Base-by-base conservation (phyloP, 2,113 vertebrate genomes). In the Oreochromis aureus region DNA sequence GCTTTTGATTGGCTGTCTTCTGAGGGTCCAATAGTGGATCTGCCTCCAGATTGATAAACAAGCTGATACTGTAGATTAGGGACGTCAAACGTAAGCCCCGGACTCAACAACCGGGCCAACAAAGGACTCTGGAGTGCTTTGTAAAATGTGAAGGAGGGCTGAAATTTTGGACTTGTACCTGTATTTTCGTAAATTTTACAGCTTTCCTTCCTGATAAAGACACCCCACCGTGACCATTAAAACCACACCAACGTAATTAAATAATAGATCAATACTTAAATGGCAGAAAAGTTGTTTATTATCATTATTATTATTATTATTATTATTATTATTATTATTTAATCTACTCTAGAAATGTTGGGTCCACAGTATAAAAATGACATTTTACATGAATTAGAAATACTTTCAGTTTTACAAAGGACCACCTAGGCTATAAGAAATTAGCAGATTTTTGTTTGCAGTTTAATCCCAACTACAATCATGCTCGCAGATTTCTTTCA, bases 1-100 rank as follows among this genome's bases (percentile, higher is more conserved):
- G 32, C n/a, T 81, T 39, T 3, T 86, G 83, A 92, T 93, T 93
- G 92, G 93, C 16, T 84, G 19, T 46, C 9, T 46, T 48, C 41
- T 46, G 41, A 46, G 16, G 10, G 24, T 32, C 82, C 85, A 93
- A 83, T 91, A 5, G 59, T 2, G 4, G 5, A 5, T 6, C 13
- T 18, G 48, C 6, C 15, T 87, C 54, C 22, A 39, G 2, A 13
- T 18, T 6, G 27, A 34, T 78, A 53, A 78, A 78, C 27, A 78
- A 19, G 4, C 10, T 53, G 18, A 78, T n/a, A 32, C 44, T 32
- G 44, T 30, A 66, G 61, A 66, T 39, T 39, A 22, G 7, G n/a
- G 36, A 41, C 36, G 3, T 41, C 63, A 69, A 22, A 69, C 34
- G 3, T 41, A 41, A 41, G 15, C 27, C 58, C 8, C 27, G 27